These are phyloP conservation scores for Passer montanus DNA, from an alignment of 2,113 vertebrate genomes.

Conservation along the genomic window DNA sequence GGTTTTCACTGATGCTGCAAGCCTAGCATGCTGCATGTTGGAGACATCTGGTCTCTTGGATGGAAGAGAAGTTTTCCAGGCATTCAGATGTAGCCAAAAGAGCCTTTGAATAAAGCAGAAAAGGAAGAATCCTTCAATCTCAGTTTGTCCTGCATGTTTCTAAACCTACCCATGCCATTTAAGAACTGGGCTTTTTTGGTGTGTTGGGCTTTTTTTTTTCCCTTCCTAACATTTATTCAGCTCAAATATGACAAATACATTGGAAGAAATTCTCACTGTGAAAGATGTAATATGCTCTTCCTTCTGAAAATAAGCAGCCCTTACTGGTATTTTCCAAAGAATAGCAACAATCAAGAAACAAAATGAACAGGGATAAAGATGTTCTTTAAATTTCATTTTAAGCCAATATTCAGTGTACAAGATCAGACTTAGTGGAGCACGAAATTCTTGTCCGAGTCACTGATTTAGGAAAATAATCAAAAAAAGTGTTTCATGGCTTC, in stretches of 20 bases:
- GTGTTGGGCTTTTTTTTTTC: background rate
- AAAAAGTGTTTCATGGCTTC: background rate
- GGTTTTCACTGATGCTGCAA: background rate
- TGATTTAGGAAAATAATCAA: constrained; percentile 13
- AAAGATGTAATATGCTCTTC: background rate
- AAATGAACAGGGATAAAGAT: background rate
- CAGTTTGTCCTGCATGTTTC: background rate
- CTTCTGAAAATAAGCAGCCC: background rate
- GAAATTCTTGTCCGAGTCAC: background rate
- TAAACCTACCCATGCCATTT: background rate
- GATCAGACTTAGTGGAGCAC: background rate
- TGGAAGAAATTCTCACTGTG: background rate
- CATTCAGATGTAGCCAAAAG: background rate
- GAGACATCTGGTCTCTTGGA: background rate
- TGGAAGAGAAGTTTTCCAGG: background rate
- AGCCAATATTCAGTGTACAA: background rate
- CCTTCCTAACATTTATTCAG: background rate
- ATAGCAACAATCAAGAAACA: background rate
- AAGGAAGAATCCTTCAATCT: background rate
- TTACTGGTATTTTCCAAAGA: background rate
- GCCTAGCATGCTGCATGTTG: background rate
- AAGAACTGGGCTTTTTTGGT: background rate
- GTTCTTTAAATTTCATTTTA: background rate
- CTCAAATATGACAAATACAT: background rate
- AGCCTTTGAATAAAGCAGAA: background rate